Percentiles rank a stretch among this genome's conserved stretches.
Evolutionary conservation across 2,797 vertebrate genomes (phyloP).

Genomic region (Lacerta bilineata): DNA sequence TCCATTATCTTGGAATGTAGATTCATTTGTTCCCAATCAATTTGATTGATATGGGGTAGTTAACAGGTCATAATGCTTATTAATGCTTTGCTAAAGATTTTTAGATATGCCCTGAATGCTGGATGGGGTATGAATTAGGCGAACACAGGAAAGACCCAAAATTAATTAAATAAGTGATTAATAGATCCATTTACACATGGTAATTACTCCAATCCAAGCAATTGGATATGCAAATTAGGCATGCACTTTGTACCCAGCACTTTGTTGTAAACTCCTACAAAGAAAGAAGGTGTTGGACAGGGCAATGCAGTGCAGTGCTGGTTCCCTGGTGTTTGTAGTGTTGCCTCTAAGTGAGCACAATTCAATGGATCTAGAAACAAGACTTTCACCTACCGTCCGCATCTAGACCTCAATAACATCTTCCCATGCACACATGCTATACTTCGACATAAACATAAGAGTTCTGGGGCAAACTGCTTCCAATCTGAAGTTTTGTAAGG

Average conservation of each 20-base stretch:
- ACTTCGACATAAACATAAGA: neutral
- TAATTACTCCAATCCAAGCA: conserved; percentile 70
- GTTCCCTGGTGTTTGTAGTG: neutral
- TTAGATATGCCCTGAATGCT: conserved; percentile 64
- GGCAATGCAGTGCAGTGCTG: neutral
- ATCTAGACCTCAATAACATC: neutral
- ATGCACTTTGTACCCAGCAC: conserved; percentile 42
- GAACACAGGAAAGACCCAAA: conserved; percentile 74
- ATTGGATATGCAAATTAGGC: conserved; percentile 46
- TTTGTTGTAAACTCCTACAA: conserved; percentile 25
- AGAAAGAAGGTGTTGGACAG: neutral
- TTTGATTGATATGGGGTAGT: conserved; percentile 75
- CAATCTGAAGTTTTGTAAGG: neutral
- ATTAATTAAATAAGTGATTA: conserved; percentile 80
- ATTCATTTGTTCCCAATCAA: conserved; percentile 52
- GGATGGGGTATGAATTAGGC: conserved; percentile 56
- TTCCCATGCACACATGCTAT: neutral
- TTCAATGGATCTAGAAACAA: neutral
- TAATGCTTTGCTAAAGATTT: conserved; percentile 55
- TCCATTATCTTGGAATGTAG: conserved; percentile 58
- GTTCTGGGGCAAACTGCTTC: neutral
- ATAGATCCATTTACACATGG: conserved; percentile 69
- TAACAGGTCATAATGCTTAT: conserved; percentile 71
- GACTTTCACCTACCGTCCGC: neutral
- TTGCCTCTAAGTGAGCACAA: neutral